Conservation (phyloP, 1,140 invertebrate genomes). For the Polyergus mexicanus region DNA sequence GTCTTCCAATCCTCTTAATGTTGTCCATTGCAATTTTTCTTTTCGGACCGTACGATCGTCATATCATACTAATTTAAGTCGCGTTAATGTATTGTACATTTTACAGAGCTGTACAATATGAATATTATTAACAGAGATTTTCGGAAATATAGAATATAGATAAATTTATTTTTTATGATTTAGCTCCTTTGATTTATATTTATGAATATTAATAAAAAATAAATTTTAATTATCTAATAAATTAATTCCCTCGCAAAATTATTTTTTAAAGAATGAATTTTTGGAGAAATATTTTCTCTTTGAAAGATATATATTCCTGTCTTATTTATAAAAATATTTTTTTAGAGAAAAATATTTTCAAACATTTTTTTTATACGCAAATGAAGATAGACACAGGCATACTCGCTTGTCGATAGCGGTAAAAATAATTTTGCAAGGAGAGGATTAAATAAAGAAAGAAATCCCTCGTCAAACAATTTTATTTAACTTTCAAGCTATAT, state of each 20-base stretch:
- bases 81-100: neutral
- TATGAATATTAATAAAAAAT: too few relatives aligned
- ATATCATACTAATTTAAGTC: neutral
- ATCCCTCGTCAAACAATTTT: slow-evolving; percentile 16
- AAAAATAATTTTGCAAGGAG: neutral
- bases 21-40: neutral
- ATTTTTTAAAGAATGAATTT: too few relatives aligned
- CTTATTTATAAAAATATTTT: neutral
- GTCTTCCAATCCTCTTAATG: slow-evolving; percentile 7
- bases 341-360: neutral
- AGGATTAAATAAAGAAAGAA: neutral
- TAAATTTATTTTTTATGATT: neutral
- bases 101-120: neutral
- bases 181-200: too few relatives aligned
- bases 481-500: slow-evolving; percentile 23
- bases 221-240: too few relatives aligned
- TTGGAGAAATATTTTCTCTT: too few relatives aligned
- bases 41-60: neutral
- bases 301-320: too few relatives aligned
- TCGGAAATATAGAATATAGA: neutral
- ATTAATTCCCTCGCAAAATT: too few relatives aligned
- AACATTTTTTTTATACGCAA: neutral
- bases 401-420: neutral
- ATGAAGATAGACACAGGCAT: neutral
- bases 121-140: neutral